phyloP scores from a whole-genome alignment of 2,888 invertebrate genomes.

The Rhodophaea formosa region DNA sequence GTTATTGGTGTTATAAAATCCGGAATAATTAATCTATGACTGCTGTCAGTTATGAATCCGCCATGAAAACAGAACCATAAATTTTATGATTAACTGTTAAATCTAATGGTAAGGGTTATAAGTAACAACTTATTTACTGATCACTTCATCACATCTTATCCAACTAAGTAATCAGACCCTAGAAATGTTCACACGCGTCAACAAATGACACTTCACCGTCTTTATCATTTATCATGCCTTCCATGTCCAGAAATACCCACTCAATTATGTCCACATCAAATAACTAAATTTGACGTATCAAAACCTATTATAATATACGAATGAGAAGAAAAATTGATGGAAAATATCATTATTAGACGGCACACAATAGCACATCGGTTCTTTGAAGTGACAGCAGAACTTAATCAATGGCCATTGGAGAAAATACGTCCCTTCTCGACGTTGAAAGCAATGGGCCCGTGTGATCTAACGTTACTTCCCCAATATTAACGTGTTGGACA shows the following conservation, averaged over 20 bases:
- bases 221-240: slow-evolving; percentile 17
- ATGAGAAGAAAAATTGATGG: slow-evolving; percentile 51
- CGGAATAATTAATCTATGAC: not conserved
- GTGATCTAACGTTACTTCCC: slow-evolving; percentile 19
- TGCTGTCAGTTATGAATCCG: not conserved
- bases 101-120: not conserved
- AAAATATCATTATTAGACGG: slow-evolving; percentile 60
- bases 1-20: too few relatives aligned
- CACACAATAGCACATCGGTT: slow-evolving; percentile 56
- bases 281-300: slow-evolving; percentile 18
- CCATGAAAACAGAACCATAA: not conserved
- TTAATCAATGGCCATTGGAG: slow-evolving; percentile 68
- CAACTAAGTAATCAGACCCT: not conserved
- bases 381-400: slow-evolving; percentile 76
- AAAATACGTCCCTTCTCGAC: slow-evolving; percentile 60
- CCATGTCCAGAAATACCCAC: slow-evolving; percentile 2
- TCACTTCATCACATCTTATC: not conserved
- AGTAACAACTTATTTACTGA: not conserved
- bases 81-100: not conserved
- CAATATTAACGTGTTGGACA: slow-evolving; percentile 21
- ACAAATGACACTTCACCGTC: not conserved
- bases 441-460: slow-evolving; percentile 35
- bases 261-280: slow-evolving; percentile 19
- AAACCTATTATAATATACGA: slow-evolving; percentile 16
- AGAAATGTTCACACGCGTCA: not conserved